phyloP scores from a whole-genome alignment of 2,797 vertebrate species.

The Botia kubotai region DNA sequence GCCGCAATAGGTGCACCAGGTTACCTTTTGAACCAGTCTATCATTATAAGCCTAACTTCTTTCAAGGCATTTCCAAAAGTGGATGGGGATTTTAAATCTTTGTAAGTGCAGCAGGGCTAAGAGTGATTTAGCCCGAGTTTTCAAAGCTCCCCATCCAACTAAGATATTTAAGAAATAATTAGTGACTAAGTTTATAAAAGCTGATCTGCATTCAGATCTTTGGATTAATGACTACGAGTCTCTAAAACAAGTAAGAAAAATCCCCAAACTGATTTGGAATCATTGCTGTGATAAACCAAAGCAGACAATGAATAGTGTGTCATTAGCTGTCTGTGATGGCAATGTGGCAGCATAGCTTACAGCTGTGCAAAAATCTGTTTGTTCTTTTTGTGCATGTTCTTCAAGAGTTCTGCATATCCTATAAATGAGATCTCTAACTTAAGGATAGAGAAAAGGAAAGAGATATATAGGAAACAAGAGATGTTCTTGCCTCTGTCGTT shows the following conservation, averaged over 20 bases:
- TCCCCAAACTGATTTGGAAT: conserved; percentile 27
- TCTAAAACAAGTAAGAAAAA: conserved; percentile 17
- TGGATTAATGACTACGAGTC: neutral
- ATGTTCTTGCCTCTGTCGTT: conserved; percentile 26
- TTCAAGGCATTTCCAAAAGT: conserved; percentile 49
- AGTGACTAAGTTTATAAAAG: neutral
- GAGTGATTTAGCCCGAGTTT: conserved; percentile 46
- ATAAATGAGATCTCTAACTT: conserved; percentile 53
- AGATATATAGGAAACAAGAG: conserved; percentile 24
- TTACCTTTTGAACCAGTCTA: conserved; percentile 58
- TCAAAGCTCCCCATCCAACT: conserved; percentile 1
- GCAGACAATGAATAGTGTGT: conserved; percentile 7
- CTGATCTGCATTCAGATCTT: conserved; percentile 26
- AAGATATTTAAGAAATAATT: conserved; percentile 39
- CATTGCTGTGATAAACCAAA: conserved; percentile 15
- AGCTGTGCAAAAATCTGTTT: conserved; percentile 18
- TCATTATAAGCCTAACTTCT: conserved; percentile 52
- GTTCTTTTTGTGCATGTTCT: conserved; percentile 9
- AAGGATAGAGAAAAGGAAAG: conserved; percentile 13
- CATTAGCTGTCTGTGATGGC: neutral
- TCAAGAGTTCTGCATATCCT: conserved; percentile 34
- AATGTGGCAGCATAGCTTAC: conserved; percentile 27
- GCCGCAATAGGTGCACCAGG: conserved; percentile 58
- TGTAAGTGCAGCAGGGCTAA: conserved; percentile 45
- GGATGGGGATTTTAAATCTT: conserved; percentile 54